These are phyloP conservation scores for Trochalopteron elliotii DNA, from an alignment of 2,113 vertebrate genomes.

Conservation along the genomic window DNA sequence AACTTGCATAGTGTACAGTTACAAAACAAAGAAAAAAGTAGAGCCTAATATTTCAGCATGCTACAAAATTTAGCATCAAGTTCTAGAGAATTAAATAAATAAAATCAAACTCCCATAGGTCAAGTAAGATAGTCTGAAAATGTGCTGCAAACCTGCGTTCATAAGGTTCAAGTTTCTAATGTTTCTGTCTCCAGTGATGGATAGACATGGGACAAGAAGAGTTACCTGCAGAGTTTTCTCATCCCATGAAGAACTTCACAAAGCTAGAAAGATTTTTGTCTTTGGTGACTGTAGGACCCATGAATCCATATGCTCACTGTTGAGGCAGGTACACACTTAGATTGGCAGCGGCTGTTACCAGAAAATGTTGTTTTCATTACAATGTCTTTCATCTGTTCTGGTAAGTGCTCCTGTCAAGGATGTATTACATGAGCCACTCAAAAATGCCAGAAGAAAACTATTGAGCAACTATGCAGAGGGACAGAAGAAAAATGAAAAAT, in stretches of 20 bases:
- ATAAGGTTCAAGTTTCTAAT: not conserved
- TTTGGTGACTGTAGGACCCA: not conserved
- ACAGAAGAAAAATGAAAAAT: not conserved
- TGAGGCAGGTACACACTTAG: not conserved
- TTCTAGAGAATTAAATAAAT: not conserved
- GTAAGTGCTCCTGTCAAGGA: not conserved
- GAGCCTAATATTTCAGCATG: not conserved
- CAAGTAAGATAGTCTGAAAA: not conserved
- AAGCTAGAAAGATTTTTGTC: not conserved
- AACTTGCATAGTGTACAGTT: not conserved
- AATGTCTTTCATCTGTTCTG: not conserved
- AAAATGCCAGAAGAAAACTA: not conserved
- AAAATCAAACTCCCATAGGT: not conserved
- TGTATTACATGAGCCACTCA: not conserved
- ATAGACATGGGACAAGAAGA: not conserved
- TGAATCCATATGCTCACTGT: not conserved
- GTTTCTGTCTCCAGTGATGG: not conserved
- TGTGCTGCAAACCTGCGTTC: not conserved
- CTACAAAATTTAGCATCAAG: not conserved
- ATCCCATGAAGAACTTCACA: not conserved
- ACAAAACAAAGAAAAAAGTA: not conserved
- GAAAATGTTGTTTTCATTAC: not conserved
- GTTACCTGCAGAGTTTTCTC: not conserved
- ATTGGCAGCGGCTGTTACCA: not conserved
- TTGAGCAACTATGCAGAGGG: not conserved